Base-by-base conservation (phyloP, 2,888 invertebrate genomes). In the Euzetes globulus region DNA sequence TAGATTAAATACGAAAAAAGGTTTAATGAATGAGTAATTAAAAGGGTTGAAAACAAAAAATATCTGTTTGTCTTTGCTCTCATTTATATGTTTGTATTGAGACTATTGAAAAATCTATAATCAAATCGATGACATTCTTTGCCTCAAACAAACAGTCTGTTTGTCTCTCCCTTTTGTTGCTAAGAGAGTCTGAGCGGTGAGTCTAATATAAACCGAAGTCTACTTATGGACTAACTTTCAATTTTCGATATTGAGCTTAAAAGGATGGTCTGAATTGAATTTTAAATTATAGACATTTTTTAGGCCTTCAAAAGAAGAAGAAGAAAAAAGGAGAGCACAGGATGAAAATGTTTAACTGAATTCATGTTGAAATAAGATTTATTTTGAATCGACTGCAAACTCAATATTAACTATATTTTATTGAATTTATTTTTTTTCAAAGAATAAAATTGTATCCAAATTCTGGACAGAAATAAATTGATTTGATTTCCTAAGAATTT, bases 81-180 rank as follows among this genome's bases (percentile, higher is more conserved):
- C 45, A 6, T 68, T 68, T 19, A 45, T 22, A n/a, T 41, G 15
- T 45, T 47, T 22, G 25, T 17, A 5, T 7, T 50, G 1, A 1
- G 17, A 58, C n/a, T n/a, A 55, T 11, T 0, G 19, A 19, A 47
- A 70, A 70, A 70, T 70, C 70, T 47, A 70, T 70, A 70, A 47
- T 47, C 25, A 47, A 70, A 70, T 70, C 70, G 47, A 70, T 70
- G 70, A 47, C 47, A 47, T 2, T 55, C 55, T 55, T 22, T 55
- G 22, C 13, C 55, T 55, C 55, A 22, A 13, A 22, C 55, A 22
- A 19, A 22, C 55, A 13, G 22, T 55, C 22, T 5, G 5, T 22
- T 22, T 19, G n/a, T 55, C 6, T 7, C 9, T 22, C 19, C n/a
- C 52, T 52, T 52, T 19, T 25, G 6, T 7, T 22, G 19, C 27